Conservation (phyloP, 2,113 vertebrate genomes). For the Campylorhamphus procurvoides region DNA sequence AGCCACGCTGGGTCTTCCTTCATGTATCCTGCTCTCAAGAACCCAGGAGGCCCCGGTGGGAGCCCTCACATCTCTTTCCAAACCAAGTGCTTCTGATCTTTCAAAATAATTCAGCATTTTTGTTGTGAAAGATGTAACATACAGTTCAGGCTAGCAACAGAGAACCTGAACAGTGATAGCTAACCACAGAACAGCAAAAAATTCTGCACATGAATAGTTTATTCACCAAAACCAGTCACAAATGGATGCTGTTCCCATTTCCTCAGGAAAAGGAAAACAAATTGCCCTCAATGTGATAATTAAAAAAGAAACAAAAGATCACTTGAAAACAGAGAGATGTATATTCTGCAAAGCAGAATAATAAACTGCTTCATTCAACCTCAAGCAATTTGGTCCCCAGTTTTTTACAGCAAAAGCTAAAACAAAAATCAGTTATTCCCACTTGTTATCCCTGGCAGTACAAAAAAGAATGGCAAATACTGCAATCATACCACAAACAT, state of each 20-base stretch:
- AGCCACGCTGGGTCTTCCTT: background rate
- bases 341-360: conserved; percentile 11
- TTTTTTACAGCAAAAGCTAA: conserved; percentile 8
- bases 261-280: conserved; percentile 22
- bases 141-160: background rate
- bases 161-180: background rate
- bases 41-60: background rate
- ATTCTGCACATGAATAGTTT: conserved; percentile 26
- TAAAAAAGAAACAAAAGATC: conserved; percentile 45
- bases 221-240: conserved; percentile 5
- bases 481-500: conserved; percentile 1
- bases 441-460: conserved; percentile 50
- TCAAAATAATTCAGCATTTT: background rate
- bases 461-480: conserved; percentile 39
- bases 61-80: conserved; percentile 24
- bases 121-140: background rate
- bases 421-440: conserved; percentile 33
- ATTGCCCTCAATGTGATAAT: conserved; percentile 7
- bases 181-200: background rate
- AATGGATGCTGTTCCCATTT: background rate
- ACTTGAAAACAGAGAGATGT: conserved; percentile 9
- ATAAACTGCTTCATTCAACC: background rate
- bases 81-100: background rate
- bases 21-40: fast-evolving
- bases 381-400: background rate